phyloP scores from a whole-genome alignment of 2,797 vertebrate genomes.

The Calcarius lapponicus region DNA sequence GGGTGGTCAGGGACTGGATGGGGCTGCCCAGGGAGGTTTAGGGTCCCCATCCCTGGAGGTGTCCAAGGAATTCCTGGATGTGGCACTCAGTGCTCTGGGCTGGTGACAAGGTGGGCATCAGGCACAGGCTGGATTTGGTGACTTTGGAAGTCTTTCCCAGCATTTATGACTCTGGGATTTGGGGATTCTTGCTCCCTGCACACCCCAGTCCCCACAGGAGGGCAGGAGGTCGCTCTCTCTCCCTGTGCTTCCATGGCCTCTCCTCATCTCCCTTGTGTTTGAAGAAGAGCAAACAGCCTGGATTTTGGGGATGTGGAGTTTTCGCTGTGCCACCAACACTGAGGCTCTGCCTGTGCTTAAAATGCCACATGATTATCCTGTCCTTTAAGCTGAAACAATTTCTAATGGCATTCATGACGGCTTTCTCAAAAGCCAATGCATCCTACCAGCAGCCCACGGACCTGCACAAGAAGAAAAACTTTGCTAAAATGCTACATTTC shows the following conservation, averaged over 20 bases:
- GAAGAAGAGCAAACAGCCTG: background rate
- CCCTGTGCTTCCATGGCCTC: background rate
- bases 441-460: conserved; percentile 28
- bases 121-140: background rate
- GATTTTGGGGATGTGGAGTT: background rate
- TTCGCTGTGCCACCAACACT: background rate
- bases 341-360: background rate
- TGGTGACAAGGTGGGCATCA: accelerated
- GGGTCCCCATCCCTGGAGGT: background rate
- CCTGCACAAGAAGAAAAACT: background rate
- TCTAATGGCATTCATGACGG: background rate
- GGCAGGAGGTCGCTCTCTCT: background rate
- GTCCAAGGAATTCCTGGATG: accelerated
- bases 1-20: accelerated
- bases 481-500: conserved; percentile 18
- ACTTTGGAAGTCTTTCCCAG: background rate
- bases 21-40: background rate
- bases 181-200: background rate
- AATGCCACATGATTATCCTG: background rate
- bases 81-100: background rate
- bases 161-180: background rate
- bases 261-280: accelerated
- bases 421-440: background rate
- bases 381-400: background rate
- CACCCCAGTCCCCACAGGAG: background rate